Conservation (phyloP, 2,797 vertebrate species). For the Chrysolophus pictus region DNA sequence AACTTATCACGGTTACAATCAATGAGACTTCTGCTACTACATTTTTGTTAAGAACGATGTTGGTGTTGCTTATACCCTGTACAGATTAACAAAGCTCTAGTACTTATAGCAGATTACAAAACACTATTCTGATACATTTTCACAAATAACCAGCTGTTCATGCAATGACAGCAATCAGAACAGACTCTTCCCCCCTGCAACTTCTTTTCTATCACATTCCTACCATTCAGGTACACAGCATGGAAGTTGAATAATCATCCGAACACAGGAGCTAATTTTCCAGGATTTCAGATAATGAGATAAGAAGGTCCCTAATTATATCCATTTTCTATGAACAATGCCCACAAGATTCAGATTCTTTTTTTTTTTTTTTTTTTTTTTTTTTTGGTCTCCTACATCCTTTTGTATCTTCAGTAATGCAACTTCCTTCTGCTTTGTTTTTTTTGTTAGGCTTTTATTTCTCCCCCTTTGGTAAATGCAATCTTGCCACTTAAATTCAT, state of each 20-base stretch:
- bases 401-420: neutral
- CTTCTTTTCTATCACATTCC: neutral
- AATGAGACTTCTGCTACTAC: neutral
- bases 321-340: neutral
- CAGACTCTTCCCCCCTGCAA: neutral
- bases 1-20: neutral
- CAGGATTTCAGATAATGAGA: neutral
- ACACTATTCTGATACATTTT: neutral
- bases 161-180: neutral
- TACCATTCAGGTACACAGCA: neutral
- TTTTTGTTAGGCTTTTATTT: too few relatives aligned
- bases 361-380: neutral
- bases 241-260: neutral
- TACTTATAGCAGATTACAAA: neutral
- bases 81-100: neutral
- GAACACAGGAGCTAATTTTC: neutral
- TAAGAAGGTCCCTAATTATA: neutral
- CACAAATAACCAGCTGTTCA: neutral
- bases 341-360: neutral
- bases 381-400: neutral
- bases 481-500: neutral
- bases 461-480: neutral
- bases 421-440: neutral
- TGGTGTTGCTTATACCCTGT: neutral
- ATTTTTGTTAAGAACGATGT: constrained; percentile 5